Percentiles rank a stretch among this genome's conserved stretches.
phyloP scores from a whole-genome alignment of 2,888 invertebrate genomes.

The Clanis bilineata region DNA sequence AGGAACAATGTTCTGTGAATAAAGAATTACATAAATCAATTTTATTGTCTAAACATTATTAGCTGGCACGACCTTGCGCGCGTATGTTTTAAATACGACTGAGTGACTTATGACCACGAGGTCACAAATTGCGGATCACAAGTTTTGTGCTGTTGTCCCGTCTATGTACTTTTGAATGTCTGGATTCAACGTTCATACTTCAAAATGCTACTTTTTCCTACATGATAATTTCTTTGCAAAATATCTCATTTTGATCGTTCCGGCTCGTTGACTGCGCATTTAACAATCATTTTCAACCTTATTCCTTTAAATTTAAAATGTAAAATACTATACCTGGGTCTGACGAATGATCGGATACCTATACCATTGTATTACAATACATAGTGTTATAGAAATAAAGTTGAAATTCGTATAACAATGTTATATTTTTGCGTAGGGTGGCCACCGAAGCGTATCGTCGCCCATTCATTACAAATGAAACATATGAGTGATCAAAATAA shows the following conservation, averaged over 20 bases:
- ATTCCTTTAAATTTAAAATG: neutral
- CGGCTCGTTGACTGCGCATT: slow-evolving; percentile 30
- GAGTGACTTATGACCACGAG: too few species aligned
- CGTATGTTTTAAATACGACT: too few species aligned
- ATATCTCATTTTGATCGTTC: slow-evolving; percentile 46
- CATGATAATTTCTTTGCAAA: slow-evolving; percentile 41
- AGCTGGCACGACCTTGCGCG: too few species aligned
- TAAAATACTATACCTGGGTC: slow-evolving; percentile 13
- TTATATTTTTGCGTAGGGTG: slow-evolving; percentile 54
- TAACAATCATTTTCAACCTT: slow-evolving; percentile 25
- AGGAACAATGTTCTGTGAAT: too few species aligned
- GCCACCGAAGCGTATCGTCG: slow-evolving; percentile 53
- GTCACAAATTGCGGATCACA: neutral
- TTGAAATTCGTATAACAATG: slow-evolving; percentile 15
- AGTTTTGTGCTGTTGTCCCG: neutral
- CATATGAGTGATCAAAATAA: slow-evolving; percentile 53
- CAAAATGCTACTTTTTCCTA: slow-evolving; percentile 30
- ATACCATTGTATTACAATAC: slow-evolving; percentile 3
- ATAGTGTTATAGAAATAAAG: slow-evolving; percentile 21
- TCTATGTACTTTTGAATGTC: too few species aligned
- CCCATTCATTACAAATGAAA: slow-evolving; percentile 53
- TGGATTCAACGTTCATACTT: slow-evolving; percentile 21
- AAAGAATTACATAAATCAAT: too few species aligned
- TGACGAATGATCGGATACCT: neutral
- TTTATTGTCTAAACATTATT: too few species aligned